Evolutionary conservation across 2,797 vertebrate species (phyloP).

Genomic region (Cirrhinus mrigala): DNA sequence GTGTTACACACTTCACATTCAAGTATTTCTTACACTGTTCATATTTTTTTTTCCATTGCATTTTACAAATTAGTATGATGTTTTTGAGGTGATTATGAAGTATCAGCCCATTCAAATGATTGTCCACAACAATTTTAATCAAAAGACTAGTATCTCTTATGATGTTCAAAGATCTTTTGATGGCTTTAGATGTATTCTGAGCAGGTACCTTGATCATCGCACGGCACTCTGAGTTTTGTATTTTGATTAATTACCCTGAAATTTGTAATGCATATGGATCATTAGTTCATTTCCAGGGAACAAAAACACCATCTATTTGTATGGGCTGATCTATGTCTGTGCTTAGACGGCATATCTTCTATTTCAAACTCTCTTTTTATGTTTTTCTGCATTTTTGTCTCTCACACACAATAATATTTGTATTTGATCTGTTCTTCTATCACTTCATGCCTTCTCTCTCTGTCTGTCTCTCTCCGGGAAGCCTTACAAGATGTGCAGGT

Average conservation of each 20-base stretch:
- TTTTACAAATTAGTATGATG: not conserved
- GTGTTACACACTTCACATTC: too few species aligned
- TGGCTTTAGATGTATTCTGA: constrained; percentile 30
- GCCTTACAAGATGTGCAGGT: constrained; percentile 41
- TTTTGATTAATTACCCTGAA: constrained; percentile 53
- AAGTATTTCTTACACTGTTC: too few species aligned
- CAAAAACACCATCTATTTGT: constrained; percentile 34
- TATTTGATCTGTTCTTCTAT: constrained; percentile 35
- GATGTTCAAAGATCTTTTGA: constrained; percentile 61
- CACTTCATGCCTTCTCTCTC: not conserved
- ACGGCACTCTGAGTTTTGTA: constrained; percentile 13
- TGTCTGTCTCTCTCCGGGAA: constrained; percentile 16
- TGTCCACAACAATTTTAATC: constrained; percentile 38
- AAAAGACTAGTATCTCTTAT: constrained; percentile 45
- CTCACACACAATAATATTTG: constrained; percentile 8
- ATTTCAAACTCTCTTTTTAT: not conserved
- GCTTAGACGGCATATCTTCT: constrained; percentile 15
- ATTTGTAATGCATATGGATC: constrained; percentile 35
- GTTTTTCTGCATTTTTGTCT: not conserved
- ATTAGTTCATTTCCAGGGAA: constrained; percentile 26
- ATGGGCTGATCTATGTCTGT: constrained; percentile 36
- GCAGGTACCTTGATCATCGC: constrained; percentile 46
- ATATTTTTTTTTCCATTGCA: not conserved
- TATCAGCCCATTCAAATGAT: constrained; percentile 18
- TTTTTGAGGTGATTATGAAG: constrained; percentile 6